phyloP scores from a whole-genome alignment of 2,888 invertebrate species.

The Lapara coniferarum region DNA sequence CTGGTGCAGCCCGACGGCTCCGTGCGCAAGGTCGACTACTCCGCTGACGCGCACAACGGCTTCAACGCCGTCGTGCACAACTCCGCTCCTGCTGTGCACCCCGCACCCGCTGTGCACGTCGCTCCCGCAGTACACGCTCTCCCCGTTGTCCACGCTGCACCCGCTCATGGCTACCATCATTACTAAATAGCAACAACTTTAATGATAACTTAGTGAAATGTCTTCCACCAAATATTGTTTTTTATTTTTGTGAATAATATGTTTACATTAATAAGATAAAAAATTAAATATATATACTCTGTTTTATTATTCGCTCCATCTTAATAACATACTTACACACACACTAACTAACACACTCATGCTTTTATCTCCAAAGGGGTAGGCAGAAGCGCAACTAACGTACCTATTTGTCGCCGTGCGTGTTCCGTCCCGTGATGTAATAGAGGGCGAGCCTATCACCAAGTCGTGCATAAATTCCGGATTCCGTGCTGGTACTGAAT shows the following conservation, averaged over 20 bases:
- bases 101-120: slow-evolving; percentile 45
- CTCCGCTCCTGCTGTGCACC: slow-evolving; percentile 33
- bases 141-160: slow-evolving; percentile 34
- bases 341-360: too few species aligned
- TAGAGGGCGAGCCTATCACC: too few species aligned
- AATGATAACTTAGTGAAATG: not conserved
- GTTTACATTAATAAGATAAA: slow-evolving; percentile 46
- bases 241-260: not conserved
- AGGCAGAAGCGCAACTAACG: too few species aligned
- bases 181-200: not conserved
- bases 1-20: slow-evolving; percentile 81
- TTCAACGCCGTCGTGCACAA: slow-evolving; percentile 42
- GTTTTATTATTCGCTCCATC: too few species aligned
- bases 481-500: too few species aligned
- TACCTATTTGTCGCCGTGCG: too few species aligned
- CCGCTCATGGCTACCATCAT: slow-evolving; percentile 7
- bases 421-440: too few species aligned
- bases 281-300: too few species aligned
- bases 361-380: too few species aligned
- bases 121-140: slow-evolving; percentile 34
- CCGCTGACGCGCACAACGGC: slow-evolving; percentile 81
- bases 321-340: too few species aligned
- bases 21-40: slow-evolving; percentile 81
- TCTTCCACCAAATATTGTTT: not conserved
- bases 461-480: too few species aligned